Evolutionary conservation across 2,888 invertebrate genomes (phyloP).

Genomic region (Halictus ligatus): DNA sequence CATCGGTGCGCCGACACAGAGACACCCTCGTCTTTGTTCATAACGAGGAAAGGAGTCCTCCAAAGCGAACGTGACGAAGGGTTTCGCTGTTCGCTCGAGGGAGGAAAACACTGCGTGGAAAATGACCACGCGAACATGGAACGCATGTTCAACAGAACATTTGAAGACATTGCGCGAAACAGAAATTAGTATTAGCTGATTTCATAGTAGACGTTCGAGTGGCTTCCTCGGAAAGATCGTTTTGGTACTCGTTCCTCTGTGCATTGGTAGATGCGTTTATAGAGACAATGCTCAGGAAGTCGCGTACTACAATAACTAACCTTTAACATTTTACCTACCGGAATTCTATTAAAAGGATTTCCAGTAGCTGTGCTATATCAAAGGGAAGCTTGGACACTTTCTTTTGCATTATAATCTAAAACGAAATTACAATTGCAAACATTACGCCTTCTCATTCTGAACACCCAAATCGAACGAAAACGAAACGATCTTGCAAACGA

Average conservation of each 20-base stretch:
- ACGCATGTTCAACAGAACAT: conserved; percentile 1
- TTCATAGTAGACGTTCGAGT: no score
- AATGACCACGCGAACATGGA: conserved; percentile 28
- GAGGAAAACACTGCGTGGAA: conserved; percentile 27
- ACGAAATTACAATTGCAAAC: no score
- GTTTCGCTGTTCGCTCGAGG: conserved; percentile 43
- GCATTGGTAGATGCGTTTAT: no score
- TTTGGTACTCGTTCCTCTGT: no score
- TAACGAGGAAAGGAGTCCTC: conserved; percentile 67
- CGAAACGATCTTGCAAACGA: background rate
- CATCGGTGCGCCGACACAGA: background rate
- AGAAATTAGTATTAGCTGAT: background rate
- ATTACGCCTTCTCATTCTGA: background rate
- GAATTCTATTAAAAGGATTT: no score
- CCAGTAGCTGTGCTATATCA: no score
- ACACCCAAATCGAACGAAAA: background rate
- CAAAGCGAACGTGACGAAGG: conserved; percentile 62
- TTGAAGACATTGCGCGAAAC: background rate
- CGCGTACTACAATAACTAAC: no score
- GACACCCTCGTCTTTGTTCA: conserved; percentile 50
- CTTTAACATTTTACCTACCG: no score
- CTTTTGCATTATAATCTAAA: no score
- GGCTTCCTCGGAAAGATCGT: no score
- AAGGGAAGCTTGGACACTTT: no score
- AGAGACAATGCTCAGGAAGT: no score